These are phyloP conservation scores for Epinephelus cyanopodus DNA, from an alignment of 2,113 vertebrate genomes.

Conservation along the genomic window DNA sequence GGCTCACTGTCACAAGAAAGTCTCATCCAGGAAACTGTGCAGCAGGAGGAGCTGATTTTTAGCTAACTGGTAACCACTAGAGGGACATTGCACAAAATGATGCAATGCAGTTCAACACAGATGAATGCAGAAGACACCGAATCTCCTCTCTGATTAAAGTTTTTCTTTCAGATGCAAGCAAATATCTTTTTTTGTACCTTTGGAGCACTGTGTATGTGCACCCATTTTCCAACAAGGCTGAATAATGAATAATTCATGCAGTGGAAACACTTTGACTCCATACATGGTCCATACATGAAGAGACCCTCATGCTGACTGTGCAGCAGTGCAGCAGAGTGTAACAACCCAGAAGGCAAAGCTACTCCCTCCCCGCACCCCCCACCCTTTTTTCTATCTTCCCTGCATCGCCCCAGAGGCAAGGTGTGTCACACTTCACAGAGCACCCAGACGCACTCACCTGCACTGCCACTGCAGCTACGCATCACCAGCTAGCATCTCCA, in stretches of 20 bases:
- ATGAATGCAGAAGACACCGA: slow-evolving; percentile 17
- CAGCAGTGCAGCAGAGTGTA: slow-evolving; percentile 39
- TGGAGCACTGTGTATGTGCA: not conserved
- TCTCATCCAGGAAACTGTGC: slow-evolving; percentile 19
- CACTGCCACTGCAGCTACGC: slow-evolving; percentile 64
- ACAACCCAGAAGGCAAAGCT: slow-evolving; percentile 35
- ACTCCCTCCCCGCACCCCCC: slow-evolving; percentile 1
- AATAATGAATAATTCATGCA: slow-evolving; percentile 49
- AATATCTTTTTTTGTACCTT: slow-evolving; percentile 1
- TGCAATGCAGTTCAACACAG: slow-evolving; percentile 54
- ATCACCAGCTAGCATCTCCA: slow-evolving; percentile 62
- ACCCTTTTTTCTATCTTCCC: slow-evolving; percentile 23
- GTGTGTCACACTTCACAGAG: slow-evolving; percentile 71
- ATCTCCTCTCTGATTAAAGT: slow-evolving; percentile 37
- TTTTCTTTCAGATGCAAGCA: not conserved
- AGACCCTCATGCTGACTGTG: slow-evolving; percentile 34
- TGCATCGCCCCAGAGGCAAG: slow-evolving; percentile 43
- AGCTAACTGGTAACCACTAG: slow-evolving; percentile 37
- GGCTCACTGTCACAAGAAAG: slow-evolving; percentile 68
- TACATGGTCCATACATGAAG: slow-evolving; percentile 35
- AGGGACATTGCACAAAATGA: slow-evolving; percentile 43
- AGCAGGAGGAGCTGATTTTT: slow-evolving; percentile 33
- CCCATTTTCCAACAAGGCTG: not conserved
- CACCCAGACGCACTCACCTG: slow-evolving; percentile 68
- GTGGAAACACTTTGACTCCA: slow-evolving; percentile 39